Conservation (phyloP, 1,140 invertebrate genomes). For the Andrena cerasifolii region DNA sequence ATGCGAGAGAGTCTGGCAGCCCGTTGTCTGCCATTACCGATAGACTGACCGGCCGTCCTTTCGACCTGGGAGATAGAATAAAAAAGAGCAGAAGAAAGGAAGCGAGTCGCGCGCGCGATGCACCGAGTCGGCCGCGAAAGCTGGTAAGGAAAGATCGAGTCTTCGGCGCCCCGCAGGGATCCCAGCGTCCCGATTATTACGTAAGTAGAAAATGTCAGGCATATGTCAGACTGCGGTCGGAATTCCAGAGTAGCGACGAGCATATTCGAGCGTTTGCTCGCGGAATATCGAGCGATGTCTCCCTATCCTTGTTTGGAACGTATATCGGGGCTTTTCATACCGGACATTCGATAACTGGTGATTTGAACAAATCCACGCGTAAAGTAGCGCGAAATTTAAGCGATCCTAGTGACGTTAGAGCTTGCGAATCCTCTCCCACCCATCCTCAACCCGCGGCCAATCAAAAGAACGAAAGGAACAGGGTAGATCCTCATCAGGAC, state of each 20-base stretch:
- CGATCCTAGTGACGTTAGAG: too few relatives aligned
- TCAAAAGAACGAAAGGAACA: too few relatives aligned
- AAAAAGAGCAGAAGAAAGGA: background rate
- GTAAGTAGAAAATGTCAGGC: constrained; percentile 24
- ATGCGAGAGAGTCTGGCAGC: constrained; percentile 25
- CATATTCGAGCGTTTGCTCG: background rate
- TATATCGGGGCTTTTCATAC: too few relatives aligned
- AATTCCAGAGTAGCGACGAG: constrained; percentile 8
- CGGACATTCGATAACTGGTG: too few relatives aligned
- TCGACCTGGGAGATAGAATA: constrained; percentile 13
- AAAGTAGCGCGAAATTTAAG: too few relatives aligned
- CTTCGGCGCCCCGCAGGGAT: background rate
- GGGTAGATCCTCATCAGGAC: too few relatives aligned
- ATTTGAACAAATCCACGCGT: too few relatives aligned
- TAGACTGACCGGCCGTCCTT: constrained; percentile 70
- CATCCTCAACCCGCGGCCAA: too few relatives aligned
- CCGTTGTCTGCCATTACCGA: constrained; percentile 63
- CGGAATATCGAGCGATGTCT: constrained; percentile 11
- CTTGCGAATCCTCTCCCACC: too few relatives aligned
- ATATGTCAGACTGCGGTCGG: constrained; percentile 22
- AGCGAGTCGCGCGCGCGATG: background rate
- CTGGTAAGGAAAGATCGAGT: background rate
- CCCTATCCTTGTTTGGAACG: too few relatives aligned
- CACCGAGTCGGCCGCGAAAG: constrained; percentile 33
- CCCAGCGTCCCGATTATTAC: constrained; percentile 2